Conservation (phyloP, 2,797 vertebrate genomes). For the Neosilurus mollespiculum region DNA sequence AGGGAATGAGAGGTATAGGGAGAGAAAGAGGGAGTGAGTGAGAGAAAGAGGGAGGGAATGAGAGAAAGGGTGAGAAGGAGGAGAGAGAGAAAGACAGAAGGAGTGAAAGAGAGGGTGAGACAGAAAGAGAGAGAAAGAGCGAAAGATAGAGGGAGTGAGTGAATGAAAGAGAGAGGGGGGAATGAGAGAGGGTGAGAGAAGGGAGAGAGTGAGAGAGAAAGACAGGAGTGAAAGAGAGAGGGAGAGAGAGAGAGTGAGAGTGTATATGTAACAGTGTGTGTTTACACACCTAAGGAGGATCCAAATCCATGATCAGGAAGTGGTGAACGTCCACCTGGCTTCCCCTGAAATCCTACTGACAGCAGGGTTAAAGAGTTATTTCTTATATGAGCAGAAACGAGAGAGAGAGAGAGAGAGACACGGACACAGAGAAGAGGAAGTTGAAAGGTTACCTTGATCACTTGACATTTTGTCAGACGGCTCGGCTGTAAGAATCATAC, state of each 20-base stretch:
- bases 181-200: too few relatives aligned
- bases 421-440: slow-evolving; percentile 48
- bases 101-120: too few relatives aligned
- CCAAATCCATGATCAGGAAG: slow-evolving; percentile 48
- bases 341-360: slow-evolving; percentile 50
- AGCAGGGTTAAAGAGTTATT: slow-evolving; percentile 20
- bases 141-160: too few relatives aligned
- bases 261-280: neutral
- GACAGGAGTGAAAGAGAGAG: too few relatives aligned
- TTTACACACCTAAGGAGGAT: slow-evolving; percentile 47
- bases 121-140: too few relatives aligned
- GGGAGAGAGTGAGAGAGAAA: too few relatives aligned
- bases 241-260: neutral
- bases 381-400: neutral
- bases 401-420: slow-evolving; percentile 43
- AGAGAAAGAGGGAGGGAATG: too few relatives aligned
- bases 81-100: too few relatives aligned
- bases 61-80: too few relatives aligned
- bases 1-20: too few relatives aligned
- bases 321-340: slow-evolving; percentile 45
- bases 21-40: too few relatives aligned
- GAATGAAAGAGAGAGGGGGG: too few relatives aligned
- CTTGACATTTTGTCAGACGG: slow-evolving; percentile 99
- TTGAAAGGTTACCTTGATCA: slow-evolving; percentile 93
- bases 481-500: slow-evolving; percentile 89